Evolutionary conservation across 2,797 vertebrate genomes (phyloP), one percentile per base, ranked within the genome.

Genomic region (Mionectes olivaceus): DNA sequence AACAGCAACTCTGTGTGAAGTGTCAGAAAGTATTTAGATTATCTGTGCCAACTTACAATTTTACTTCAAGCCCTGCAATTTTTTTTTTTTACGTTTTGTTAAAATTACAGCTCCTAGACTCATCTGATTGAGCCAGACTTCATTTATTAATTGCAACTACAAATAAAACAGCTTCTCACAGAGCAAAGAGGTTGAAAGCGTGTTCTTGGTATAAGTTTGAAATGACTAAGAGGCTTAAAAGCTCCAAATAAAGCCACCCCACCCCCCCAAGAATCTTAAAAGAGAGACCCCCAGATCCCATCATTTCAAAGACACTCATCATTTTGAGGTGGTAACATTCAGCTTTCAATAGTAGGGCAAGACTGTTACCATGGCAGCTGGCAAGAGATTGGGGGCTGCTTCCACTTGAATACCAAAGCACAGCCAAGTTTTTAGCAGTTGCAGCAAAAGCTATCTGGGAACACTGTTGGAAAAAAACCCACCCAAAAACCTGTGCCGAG

Each of bases 281-380:
- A 53, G 28, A 22, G 5, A 56, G 21, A 49, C 7, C 30, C 30
- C 52, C 65, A 81, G 43, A 89, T 49, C 32, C 57, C 43, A 32
- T 24, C 0, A 53, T 87, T 80, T 75, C 43, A 33, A 85, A 68
- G 11, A 7, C 28, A 39, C 6, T 68, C 16, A 13, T 49, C 63
- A 84, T 84, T 94, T 91, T 23, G 83, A 83, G 87, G 74, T 73
- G 55, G 49, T 68, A 85, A 53, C 39, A 67, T 28, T 46, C n/a
- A 43, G 67, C 75, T 96, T 90, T 77, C 75, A 79, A 46, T 23
- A 69, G 50, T 9, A 83, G 82, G 84, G 57, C 75, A 81, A 86
- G 73, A 30, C 73, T 55, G 89, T 95, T 97, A 43, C 95, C 85
- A 93, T 91, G 93, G 92, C 80, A 96, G 95, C 91, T 94, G 92